Percentiles rank a stretch among this genome's conserved stretches.
phyloP scores from a whole-genome alignment of 2,888 invertebrate species.

The Epicampocera succincta region DNA sequence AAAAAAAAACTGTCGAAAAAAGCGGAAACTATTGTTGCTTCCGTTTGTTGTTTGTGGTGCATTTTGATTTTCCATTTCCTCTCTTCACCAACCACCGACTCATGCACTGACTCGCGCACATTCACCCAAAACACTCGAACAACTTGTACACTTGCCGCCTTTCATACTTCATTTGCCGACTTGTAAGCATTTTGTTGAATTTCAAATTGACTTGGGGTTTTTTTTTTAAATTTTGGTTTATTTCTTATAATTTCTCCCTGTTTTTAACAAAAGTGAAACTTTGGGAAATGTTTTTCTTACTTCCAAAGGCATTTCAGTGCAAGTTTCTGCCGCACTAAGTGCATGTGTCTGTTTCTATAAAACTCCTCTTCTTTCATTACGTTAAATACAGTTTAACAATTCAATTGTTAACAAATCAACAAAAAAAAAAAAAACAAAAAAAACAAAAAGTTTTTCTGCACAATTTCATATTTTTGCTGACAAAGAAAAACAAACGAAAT shows the following conservation, averaged over 20 bases:
- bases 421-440: too few relatives aligned
- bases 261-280: conserved; percentile 65
- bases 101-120: not conserved
- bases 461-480: conserved; percentile 61
- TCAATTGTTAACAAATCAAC: conserved; percentile 56
- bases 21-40: conserved; percentile 68
- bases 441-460: conserved; percentile 63
- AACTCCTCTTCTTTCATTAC: conserved; percentile 50
- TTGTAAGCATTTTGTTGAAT: conserved; percentile 35
- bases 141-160: not conserved
- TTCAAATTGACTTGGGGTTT: conserved; percentile 35
- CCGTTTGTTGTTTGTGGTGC: conserved; percentile 66
- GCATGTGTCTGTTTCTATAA: conserved; percentile 16
- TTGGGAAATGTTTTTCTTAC: conserved; percentile 53
- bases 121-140: not conserved
- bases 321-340: not conserved
- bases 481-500: conserved; percentile 14
- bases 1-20: not conserved
- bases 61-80: conserved; percentile 64
- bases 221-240: not conserved
- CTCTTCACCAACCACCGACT: not conserved
- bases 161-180: conserved; percentile 37
- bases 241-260: not conserved
- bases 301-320: conserved; percentile 23
- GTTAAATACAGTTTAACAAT: conserved; percentile 67